Evolutionary conservation across 2,113 vertebrate genomes (phyloP).

Genomic region (Apteryx mantelli): DNA sequence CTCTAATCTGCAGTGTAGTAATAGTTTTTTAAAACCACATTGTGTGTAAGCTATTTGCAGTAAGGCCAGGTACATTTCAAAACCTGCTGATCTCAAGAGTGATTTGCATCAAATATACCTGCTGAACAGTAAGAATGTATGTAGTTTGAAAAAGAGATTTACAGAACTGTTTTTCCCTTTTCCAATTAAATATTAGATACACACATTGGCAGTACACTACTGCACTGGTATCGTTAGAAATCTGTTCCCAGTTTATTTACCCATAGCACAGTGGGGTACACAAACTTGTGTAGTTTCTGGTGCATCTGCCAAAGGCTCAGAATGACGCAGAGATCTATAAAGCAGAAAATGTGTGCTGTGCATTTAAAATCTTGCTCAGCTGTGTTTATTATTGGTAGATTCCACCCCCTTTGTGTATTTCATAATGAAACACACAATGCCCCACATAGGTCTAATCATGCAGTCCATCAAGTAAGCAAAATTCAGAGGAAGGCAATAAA

Average conservation of each 20-base stretch:
- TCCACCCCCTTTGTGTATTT: not conserved
- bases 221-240: not conserved
- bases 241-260: not conserved
- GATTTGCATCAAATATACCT: not conserved
- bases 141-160: not conserved
- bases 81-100: constrained; percentile 14
- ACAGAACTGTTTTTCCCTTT: not conserved
- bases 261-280: not conserved
- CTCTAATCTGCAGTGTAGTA: not conserved
- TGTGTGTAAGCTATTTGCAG: not conserved
- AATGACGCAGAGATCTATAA: not conserved
- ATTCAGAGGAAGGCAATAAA: constrained; percentile 29
- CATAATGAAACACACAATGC: not conserved
- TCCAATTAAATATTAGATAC: not conserved
- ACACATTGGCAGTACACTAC: not conserved
- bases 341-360: not conserved
- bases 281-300: not conserved
- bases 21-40: not conserved
- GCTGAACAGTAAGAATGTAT: not conserved
- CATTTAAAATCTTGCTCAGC: not conserved
- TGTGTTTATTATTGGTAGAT: not conserved
- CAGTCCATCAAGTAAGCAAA: not conserved
- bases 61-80: not conserved
- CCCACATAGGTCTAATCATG: not conserved
- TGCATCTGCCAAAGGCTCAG: not conserved